phyloP scores from a whole-genome alignment of 2,888 invertebrate species.

The Ptilodon capucinus region DNA sequence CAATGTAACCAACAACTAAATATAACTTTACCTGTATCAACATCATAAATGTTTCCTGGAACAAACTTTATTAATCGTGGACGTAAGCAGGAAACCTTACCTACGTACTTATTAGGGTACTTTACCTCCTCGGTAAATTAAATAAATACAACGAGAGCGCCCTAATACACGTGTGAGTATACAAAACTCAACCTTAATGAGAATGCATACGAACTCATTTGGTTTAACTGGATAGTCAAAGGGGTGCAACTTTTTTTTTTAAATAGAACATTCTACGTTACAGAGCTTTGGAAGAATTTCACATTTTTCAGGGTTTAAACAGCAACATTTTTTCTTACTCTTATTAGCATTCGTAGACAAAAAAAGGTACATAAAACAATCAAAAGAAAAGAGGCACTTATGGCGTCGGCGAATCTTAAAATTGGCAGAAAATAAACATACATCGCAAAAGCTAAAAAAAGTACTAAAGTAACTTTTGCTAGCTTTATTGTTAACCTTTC shows the following conservation, averaged over 20 bases:
- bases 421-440: background rate
- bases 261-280: too few species aligned
- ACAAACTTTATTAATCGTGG: constrained; percentile 34
- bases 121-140: background rate
- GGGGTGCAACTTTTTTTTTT: background rate
- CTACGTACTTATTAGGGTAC: background rate
- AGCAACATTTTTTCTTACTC: too few species aligned
- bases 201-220: background rate
- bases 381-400: too few species aligned
- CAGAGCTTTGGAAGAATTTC: too few species aligned
- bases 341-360: too few species aligned
- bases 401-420: too few species aligned
- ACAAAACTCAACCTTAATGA: background rate
- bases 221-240: background rate
- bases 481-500: constrained; percentile 35
- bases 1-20: constrained; percentile 22
- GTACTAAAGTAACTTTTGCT: constrained; percentile 11
- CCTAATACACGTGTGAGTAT: background rate
- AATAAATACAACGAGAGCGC: background rate
- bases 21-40: background rate
- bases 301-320: too few species aligned
- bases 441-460: constrained; percentile 7
- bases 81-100: constrained; percentile 8
- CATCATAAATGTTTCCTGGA: constrained; percentile 25
- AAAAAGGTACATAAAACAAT: background rate